Conservation (phyloP, 2,113 vertebrate species). For the Neogobius melanostomus region DNA sequence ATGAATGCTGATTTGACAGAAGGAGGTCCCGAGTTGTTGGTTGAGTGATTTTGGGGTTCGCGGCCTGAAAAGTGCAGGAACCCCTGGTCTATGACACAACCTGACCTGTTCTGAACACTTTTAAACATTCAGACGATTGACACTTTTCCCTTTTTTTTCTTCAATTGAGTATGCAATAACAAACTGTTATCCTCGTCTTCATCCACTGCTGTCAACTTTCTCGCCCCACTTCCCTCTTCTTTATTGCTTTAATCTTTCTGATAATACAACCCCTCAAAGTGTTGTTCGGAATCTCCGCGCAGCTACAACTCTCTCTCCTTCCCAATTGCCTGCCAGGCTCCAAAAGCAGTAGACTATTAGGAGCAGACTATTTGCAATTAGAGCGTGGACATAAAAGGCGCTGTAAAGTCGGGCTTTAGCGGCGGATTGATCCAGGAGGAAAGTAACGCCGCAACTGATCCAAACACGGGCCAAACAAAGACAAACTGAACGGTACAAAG, state of each 20-base stretch:
- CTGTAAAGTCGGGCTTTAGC: constrained; percentile 12
- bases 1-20: no score
- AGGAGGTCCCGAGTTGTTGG: no score
- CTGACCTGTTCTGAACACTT: no score
- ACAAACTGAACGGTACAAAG: neutral
- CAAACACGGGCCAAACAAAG: constrained; percentile 1
- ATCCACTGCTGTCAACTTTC: constrained; percentile 10
- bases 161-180: neutral
- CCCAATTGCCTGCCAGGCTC: constrained; percentile 15
- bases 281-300: constrained; percentile 24
- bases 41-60: no score
- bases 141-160: neutral
- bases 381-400: constrained; percentile 22
- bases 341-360: constrained; percentile 33
- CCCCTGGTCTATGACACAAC: no score
- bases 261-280: constrained; percentile 17
- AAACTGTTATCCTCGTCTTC: neutral
- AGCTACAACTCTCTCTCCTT: constrained; percentile 21
- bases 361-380: constrained; percentile 27
- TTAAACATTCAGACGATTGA: no score
- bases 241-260: constrained; percentile 10
- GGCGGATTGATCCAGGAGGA: constrained; percentile 19
- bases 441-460: constrained; percentile 8
- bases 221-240: neutral
- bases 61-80: no score